phyloP scores from a whole-genome alignment of 2,888 invertebrate species.

The Gymnocheta viridis region DNA sequence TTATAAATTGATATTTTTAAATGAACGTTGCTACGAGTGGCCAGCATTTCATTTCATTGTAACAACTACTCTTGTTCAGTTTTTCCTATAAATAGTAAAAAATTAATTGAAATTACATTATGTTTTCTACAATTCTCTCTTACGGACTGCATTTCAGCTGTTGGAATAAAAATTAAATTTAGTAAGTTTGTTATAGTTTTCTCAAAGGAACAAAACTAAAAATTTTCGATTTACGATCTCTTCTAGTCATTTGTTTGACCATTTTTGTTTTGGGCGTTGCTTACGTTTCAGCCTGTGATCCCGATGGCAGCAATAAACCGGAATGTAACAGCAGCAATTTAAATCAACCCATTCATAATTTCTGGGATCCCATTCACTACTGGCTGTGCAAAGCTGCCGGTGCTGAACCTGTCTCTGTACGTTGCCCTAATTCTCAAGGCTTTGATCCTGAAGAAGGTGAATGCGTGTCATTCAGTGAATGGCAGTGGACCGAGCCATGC shows the following conservation, averaged over 20 bases:
- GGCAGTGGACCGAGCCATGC: slow-evolving; percentile 61
- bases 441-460: slow-evolving; percentile 24
- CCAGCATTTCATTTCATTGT: not conserved
- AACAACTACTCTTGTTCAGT: not conserved
- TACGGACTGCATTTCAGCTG: not conserved
- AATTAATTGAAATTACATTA: not conserved
- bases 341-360: slow-evolving; percentile 58
- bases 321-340: slow-evolving; percentile 45
- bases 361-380: slow-evolving; percentile 68
- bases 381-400: slow-evolving; percentile 55
- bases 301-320: slow-evolving; percentile 59
- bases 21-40: too few species aligned
- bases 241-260: slow-evolving; percentile 19
- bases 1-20: not conserved
- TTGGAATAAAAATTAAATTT: slow-evolving; percentile 10
- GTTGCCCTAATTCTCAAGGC: slow-evolving; percentile 37
- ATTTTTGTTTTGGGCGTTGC: slow-evolving; percentile 33
- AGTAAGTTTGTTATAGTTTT: not conserved
- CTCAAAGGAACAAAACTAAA: not conserved
- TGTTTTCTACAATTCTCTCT: not conserved
- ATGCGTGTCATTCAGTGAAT: slow-evolving; percentile 54
- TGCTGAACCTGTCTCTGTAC: slow-evolving; percentile 36
- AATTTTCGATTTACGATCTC: not conserved
- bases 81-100: slow-evolving; percentile 26
- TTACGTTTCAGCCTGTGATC: slow-evolving; percentile 56